Base-by-base conservation (phyloP, 2,113 vertebrate genomes). In the Recurvirostra avosetta region DNA sequence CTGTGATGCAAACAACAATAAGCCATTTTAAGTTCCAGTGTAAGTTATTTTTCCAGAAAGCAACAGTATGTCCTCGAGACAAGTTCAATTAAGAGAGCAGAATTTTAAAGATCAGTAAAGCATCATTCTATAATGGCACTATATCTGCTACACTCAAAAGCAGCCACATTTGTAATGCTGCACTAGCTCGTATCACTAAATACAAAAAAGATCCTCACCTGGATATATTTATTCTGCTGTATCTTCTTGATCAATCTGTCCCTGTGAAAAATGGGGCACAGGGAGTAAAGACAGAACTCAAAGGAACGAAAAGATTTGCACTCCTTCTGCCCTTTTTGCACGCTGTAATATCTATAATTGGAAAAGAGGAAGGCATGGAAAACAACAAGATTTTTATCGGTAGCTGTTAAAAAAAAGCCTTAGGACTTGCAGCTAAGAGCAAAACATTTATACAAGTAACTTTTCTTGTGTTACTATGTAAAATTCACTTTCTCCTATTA, bases 41-140 rank as follows among this genome's bases (percentile, higher is more conserved):
- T 15, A 91, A 76, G 23, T 53, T 61, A 78, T 74, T 85, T 86
- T 89, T 65, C 87, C 83, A 95, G 89, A 91, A 90, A 94, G 74
- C 47, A 90, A 77, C 2, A 78, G 66, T 21, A 56, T 25, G 27
- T 47, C 72, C 53, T 68, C 9, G 1, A 87, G 29, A 56, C 25
- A 65, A 88, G n/a, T 23, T 79, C 87, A 95, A 82, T 96, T 93
- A 91, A 66, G 72, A 86, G 30, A 78, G n/a, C 2, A 68, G 83
- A 72, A 73, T 76, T 71, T 32, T 40, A 74, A 85, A 78, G 45
- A 71, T 58, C 38, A 29, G 34, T 61, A 80, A 86, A 84, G 26
- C 43, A 80, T n/a, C 22, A 3, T 34, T 89, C 55, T 61, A 3
- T 30, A 84, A 90, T 74, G 40, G 43, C 74, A 71, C 41, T 38